Conservation (phyloP, 2,888 invertebrate species). For the Lumbricus terrestris region DNA sequence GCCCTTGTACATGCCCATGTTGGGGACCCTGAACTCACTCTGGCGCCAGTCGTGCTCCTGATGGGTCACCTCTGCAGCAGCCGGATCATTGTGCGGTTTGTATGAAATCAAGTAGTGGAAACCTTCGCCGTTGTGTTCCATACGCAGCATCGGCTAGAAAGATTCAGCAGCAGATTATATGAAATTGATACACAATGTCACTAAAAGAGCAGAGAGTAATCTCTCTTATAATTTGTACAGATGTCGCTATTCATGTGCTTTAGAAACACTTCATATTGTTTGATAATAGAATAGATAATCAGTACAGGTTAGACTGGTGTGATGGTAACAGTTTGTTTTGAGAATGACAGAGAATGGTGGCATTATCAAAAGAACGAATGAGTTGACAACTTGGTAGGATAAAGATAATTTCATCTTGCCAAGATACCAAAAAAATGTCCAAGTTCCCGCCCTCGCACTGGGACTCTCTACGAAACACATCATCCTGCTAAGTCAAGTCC, state of each 20-base stretch:
- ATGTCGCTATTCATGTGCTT: background rate
- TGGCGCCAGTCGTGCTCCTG: conserved; percentile 71
- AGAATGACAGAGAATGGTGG: too few relatives aligned
- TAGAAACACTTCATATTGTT: background rate
- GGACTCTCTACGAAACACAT: background rate
- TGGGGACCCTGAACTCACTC: conserved; percentile 70
- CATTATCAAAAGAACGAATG: too few relatives aligned
- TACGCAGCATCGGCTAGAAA: conserved; percentile 81
- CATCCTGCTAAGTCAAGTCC: conserved; percentile 3
- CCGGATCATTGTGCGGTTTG: conserved; percentile 71
- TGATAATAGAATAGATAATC: background rate
- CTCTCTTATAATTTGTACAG: background rate
- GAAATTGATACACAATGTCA: conserved; percentile 10
- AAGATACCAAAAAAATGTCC: background rate
- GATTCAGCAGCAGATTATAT: background rate
- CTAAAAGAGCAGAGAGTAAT: background rate
- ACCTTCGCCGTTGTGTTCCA: conserved; percentile 91
- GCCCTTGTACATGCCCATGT: conserved; percentile 79
- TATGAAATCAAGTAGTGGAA: conserved; percentile 89
- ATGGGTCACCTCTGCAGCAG: conserved; percentile 61
- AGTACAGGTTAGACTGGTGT: background rate
- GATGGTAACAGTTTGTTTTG: background rate
- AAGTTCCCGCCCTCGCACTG: background rate
- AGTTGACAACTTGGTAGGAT: background rate
- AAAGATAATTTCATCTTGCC: background rate